Evolutionary conservation across 2,113 vertebrate species (phyloP).

Genomic region (Eudyptes chrysolophus): DNA sequence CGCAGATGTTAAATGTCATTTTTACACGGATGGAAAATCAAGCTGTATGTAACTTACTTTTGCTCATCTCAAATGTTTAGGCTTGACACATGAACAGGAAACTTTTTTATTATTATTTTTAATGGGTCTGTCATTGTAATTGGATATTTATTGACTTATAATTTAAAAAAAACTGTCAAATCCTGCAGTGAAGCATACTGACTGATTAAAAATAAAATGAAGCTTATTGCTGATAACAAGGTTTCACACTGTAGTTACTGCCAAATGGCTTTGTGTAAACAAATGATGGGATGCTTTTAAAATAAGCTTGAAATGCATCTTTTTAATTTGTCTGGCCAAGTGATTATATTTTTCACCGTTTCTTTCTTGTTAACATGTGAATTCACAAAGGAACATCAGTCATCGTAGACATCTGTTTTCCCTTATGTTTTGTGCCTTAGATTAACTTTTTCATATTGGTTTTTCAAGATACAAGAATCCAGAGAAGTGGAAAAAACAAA

Average conservation of each 20-base stretch:
- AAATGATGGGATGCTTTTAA: not conserved
- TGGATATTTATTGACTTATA: not conserved
- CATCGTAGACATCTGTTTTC: not conserved
- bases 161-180: not conserved
- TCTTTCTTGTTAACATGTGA: not conserved
- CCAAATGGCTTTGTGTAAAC: not conserved
- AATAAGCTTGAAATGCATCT: not conserved
- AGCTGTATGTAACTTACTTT: slow-evolving; percentile 79
- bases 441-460: not conserved
- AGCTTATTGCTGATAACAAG: not conserved
- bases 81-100: not conserved
- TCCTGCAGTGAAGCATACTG: not conserved
- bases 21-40: slow-evolving; percentile 98
- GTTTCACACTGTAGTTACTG: not conserved
- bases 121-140: not conserved
- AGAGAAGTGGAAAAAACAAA: slow-evolving; percentile 83
- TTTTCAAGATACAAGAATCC: slow-evolving; percentile 83
- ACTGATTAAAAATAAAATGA: not conserved
- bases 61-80: not conserved
- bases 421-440: not conserved
- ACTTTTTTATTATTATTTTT: not conserved
- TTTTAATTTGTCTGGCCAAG: not conserved
- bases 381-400: not conserved
- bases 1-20: slow-evolving; percentile 98
- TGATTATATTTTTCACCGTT: not conserved